Base-by-base conservation (phyloP, 1,140 invertebrate genomes). In the Drosophila mayri region DNA sequence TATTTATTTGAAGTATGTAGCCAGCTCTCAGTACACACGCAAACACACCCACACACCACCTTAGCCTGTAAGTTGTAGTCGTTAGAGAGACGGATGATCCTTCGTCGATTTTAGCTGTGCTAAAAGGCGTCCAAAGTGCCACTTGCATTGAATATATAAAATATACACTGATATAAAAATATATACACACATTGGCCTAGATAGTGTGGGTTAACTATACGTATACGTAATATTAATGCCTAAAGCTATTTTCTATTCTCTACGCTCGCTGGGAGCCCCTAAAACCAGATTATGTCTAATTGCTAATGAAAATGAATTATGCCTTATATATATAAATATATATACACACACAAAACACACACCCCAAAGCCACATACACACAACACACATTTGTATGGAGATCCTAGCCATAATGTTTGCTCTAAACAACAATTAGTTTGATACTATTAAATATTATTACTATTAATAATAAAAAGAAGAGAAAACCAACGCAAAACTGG, bases 1-100 rank as follows among this genome's bases (percentile, higher is more conserved):
- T 87, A 87, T 87, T 87, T 87, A 87, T 87, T 87, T 87, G 76
- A 87, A 87, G 76, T 82, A 65, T 64, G 22, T 55, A 54, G 32
- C 50, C 32, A 75, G 40, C 74, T 62, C 58, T 66, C 57, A 50
- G 49, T 78, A 46, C 44, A 28, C 44, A 68, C 40, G 20, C 41
- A 59, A 71, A 57, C 61, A 66, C 55, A 20, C 52, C 62, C 59
- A 50, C 43, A 38, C 18, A 63, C 46, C 38, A 49, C 60, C 22
- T 9, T 60, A 76, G 62, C 49, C 44, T 84, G 37, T 70, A 86
- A 84, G 82, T 64, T 88, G 50, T 86, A 86, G 82, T 58, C 61
- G 46, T 78, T 52, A 62, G 20, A 54, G 32, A 61, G 46, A 60
- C 61, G 49, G 41, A 62, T 5, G 22, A 64, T 62, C 49, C 60